Base-by-base conservation (phyloP, 2,113 vertebrate species). In the Procavia capensis region DNA sequence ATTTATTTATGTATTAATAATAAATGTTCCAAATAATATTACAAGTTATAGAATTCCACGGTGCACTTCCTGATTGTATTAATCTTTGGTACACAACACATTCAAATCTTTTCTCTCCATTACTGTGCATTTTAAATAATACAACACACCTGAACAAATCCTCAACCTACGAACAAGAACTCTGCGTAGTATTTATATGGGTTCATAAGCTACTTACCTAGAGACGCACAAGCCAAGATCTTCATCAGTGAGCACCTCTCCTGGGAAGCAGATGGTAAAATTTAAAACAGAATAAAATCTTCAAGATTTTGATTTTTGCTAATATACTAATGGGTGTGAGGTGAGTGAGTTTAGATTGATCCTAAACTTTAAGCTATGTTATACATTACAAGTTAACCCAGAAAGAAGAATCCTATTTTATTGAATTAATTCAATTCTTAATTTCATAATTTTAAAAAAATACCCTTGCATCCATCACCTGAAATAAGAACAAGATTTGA, bases 141-240 rank as follows among this genome's bases (percentile, higher is more conserved):
- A 36, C 6, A 72, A 61, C 6, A 59, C 41, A 39, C n/a, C 31
- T 17, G 57, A 75, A 25, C 5, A 27, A 66, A 39, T 9, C 6
- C 25, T 22, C 39, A 8, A 19, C 13, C 68, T 17, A 64, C 61
- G 63, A 24, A 63, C 14, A 14, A 34, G 54, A 74, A 27, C n/a
- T 2, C 4, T 2, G 68, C 1, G 1, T 20, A 2, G 4, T 3
- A 8, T 25, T 27, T 31, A 20, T 0, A 4, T 0, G 39, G 47
- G 31, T 31, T 36, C 43, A 2, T 4, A 36, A n/a, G 24, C 27
- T 54, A 20, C 45, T 24, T 25, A 11, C 17, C 59, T 29, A 31
- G 6, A 47, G 39, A 88, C 36, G 11, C 0, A 20, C 1, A 8
- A 61, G 36, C 19, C 57, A 68, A 1, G 4, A 19, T 5, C 2